These are phyloP conservation scores for Orcinus orca DNA, from an alignment of 2,113 vertebrate genomes.

Conservation along the genomic window DNA sequence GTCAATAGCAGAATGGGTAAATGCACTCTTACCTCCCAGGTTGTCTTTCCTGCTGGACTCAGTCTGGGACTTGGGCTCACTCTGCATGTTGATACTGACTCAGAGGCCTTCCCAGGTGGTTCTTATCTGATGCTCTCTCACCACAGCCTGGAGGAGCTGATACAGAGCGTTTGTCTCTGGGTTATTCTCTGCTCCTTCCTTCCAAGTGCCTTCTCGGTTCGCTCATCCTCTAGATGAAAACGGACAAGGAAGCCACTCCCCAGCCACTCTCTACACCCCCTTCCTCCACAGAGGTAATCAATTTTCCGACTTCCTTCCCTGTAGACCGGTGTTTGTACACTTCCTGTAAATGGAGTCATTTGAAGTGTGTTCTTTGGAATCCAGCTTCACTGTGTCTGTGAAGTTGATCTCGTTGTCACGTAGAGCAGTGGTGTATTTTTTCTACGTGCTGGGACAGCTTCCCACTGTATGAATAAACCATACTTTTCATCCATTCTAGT, in stretches of 20 bases:
- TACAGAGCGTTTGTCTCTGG: neutral
- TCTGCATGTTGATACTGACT: neutral
- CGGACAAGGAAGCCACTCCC: neutral
- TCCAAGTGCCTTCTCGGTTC: neutral
- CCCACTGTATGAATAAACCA: neutral
- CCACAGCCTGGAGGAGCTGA: neutral
- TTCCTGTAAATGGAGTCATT: neutral
- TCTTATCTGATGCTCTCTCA: neutral
- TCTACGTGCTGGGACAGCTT: neutral
- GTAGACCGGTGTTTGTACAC: neutral
- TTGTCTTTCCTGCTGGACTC: neutral
- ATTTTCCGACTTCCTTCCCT: neutral
- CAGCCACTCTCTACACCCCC: no score
- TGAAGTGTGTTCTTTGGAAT: neutral
- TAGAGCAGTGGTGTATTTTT: neutral
- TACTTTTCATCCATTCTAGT: neutral
- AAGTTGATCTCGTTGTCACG: neutral
- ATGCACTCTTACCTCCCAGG: fast-evolving
- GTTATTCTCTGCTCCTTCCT: neutral
- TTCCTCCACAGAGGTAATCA: neutral
- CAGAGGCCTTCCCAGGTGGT: neutral
- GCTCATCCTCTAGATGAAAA: neutral
- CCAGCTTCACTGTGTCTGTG: neutral
- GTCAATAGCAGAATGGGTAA: neutral
- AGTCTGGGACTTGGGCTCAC: neutral